These are phyloP conservation scores for Platycercus adscitus DNA, from an alignment of 2,113 vertebrate genomes.

Conservation along the genomic window DNA sequence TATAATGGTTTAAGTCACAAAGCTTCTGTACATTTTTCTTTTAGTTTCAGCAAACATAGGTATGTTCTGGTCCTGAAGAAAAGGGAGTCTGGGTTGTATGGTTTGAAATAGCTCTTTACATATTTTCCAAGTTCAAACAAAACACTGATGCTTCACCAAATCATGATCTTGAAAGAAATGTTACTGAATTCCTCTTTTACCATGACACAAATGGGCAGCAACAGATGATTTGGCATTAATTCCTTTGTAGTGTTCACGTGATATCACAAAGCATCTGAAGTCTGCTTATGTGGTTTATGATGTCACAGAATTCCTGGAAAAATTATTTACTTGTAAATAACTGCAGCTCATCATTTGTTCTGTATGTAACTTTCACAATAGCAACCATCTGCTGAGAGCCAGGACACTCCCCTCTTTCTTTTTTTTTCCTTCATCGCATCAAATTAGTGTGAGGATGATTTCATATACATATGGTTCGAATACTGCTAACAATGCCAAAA, in stretches of 20 bases:
- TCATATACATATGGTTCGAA: constrained; percentile 59
- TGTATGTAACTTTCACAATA: constrained; percentile 58
- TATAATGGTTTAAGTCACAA: neutral
- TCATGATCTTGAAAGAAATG: neutral
- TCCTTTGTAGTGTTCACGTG: neutral
- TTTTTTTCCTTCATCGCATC: constrained; percentile 31
- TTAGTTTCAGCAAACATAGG: neutral
- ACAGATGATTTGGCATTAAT: neutral
- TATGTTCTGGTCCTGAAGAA: neutral
- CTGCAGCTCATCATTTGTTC: constrained; percentile 29
- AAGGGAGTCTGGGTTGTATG: neutral
- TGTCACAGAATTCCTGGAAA: constrained; percentile 47
- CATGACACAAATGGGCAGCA: neutral
- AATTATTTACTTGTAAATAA: constrained; percentile 48
- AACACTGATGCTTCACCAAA: neutral
- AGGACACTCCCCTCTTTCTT: neutral
- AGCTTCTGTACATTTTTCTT: neutral
- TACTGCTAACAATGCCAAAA: constrained; percentile 33
- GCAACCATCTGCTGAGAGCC: constrained; percentile 29
- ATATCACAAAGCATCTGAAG: constrained; percentile 1
- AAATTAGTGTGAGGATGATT: constrained; percentile 52
- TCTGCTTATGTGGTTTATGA: constrained; percentile 29
- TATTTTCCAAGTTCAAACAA: neutral
- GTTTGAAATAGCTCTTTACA: neutral
- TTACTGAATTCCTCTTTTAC: neutral